Conservation (phyloP, 1,140 invertebrate species). For the Oreohelix idahoensis region DNA sequence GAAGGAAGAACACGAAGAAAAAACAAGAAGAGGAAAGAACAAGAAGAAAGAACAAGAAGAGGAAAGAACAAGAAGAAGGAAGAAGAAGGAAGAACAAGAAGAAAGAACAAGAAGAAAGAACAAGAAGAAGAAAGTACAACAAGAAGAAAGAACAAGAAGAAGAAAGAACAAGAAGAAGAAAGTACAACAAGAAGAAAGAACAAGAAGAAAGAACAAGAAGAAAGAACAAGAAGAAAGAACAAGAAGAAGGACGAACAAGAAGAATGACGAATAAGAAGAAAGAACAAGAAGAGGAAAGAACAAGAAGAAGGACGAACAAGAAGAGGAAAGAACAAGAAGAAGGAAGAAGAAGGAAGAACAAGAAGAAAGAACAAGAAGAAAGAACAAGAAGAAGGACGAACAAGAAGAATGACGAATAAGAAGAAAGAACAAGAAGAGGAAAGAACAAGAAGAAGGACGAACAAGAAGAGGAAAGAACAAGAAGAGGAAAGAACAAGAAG, state of each 20-base stretch:
- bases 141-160: background rate
- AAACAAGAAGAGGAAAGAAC: background rate
- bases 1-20: background rate
- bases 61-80: background rate
- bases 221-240: background rate
- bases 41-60: background rate
- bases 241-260: too few relatives aligned
- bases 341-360: background rate
- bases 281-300: background rate
- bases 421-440: background rate
- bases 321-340: background rate
- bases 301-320: background rate
- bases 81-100: background rate
- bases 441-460: background rate
- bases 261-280: background rate
- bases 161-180: background rate
- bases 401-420: background rate
- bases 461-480: background rate
- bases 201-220: background rate
- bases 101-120: background rate
- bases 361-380: background rate
- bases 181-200: background rate
- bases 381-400: background rate
- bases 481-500: background rate
- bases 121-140: too few relatives aligned